Evolutionary conservation across 2,888 invertebrate species (phyloP).

Genomic region (Coremacera marginata): DNA sequence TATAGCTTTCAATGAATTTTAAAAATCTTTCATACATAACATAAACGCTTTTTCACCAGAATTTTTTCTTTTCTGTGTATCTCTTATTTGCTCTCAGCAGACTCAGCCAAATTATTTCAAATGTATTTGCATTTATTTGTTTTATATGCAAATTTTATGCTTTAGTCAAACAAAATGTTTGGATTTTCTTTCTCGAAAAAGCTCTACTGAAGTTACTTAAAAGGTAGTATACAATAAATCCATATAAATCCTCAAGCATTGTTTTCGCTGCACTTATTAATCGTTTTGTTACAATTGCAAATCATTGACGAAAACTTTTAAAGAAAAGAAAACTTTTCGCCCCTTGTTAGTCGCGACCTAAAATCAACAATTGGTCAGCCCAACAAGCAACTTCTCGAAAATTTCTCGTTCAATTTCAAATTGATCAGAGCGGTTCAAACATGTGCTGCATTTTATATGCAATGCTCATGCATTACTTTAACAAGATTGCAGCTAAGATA

Average conservation of each 20-base stretch:
- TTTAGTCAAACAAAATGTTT: not conserved
- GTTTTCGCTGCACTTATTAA: constrained; percentile 33
- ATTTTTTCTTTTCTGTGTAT: not conserved
- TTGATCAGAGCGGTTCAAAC: not conserved
- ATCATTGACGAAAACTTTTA: not conserved
- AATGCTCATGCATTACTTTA: constrained; percentile 29
- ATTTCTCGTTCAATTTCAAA: not conserved
- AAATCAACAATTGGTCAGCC: not conserved
- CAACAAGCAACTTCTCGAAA: not conserved
- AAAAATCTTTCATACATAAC: not conserved
- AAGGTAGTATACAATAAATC: constrained; percentile 32
- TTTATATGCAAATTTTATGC: constrained; percentile 29
- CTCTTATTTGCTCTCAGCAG: not conserved
- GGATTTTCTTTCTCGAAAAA: not conserved
- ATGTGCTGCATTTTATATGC: not conserved
- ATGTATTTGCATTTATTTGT: constrained; percentile 23
- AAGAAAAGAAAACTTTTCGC: not conserved
- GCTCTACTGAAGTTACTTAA: constrained; percentile 15
- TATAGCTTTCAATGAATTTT: too few relatives aligned
- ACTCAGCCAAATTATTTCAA: not conserved
- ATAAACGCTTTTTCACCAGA: not conserved
- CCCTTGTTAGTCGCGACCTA: too few relatives aligned
- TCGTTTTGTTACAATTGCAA: constrained; percentile 33
- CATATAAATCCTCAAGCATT: not conserved
- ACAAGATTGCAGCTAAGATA: constrained; percentile 36